Conservation (phyloP, 1,140 invertebrate species). For the Lutraria rhynchaena region DNA sequence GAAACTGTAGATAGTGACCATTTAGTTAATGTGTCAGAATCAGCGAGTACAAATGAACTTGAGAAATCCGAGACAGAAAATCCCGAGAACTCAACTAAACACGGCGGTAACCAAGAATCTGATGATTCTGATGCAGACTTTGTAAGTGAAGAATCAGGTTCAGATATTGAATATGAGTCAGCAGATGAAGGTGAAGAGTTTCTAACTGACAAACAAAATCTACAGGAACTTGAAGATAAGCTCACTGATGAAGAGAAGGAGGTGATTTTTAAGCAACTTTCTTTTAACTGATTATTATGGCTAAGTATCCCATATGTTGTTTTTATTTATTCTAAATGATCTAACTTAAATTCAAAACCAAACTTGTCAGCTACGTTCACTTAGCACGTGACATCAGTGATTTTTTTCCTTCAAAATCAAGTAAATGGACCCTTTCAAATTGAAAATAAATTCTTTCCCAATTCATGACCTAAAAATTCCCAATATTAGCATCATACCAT, state of each 20-base stretch:
- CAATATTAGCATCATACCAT: no score
- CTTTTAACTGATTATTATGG: no score
- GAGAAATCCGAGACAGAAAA: neutral
- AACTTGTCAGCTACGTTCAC: no score
- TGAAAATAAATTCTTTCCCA: no score
- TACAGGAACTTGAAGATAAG: slow-evolving; percentile 64
- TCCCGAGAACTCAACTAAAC: neutral
- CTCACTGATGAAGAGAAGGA: slow-evolving; percentile 70
- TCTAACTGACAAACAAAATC: slow-evolving; percentile 60
- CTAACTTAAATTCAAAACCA: no score
- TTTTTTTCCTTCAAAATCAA: no score
- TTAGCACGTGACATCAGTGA: no score
- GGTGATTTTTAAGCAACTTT: slow-evolving; percentile 62
- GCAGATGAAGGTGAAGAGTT: slow-evolving; percentile 64
- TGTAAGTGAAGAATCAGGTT: slow-evolving; percentile 11
- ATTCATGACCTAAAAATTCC: no score
- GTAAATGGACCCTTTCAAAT: no score
- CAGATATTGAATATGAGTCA: slow-evolving; percentile 64
- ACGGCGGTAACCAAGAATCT: slow-evolving; percentile 7
- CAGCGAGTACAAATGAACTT: neutral
- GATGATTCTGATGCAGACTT: neutral
- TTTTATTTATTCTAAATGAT: no score
- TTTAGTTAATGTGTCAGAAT: neutral
- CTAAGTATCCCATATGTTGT: no score
- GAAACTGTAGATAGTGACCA: neutral